Conservation (phyloP, 2,888 invertebrate genomes). For the Platycnemis pennipes region DNA sequence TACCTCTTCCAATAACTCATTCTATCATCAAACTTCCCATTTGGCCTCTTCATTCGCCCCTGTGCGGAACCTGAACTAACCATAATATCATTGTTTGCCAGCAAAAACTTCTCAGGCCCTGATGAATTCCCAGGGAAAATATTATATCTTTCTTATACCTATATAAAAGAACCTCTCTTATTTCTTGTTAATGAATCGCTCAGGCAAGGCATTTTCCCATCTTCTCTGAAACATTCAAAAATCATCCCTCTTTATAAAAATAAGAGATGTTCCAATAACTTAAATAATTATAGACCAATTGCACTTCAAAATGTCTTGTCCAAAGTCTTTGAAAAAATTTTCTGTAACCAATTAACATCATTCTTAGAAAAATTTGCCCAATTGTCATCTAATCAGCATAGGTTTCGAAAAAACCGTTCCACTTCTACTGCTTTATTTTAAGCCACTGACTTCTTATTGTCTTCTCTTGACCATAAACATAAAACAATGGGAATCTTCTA, state of each 20-base stretch:
- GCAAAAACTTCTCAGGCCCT: neutral
- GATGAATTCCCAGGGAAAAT: neutral
- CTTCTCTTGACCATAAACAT: neutral
- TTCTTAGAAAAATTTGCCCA: too few species aligned
- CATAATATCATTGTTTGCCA: neutral
- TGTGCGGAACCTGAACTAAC: neutral
- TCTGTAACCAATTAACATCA: too few species aligned
- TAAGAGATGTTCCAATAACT: neutral
- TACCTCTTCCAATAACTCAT: neutral
- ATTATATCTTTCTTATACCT: neutral
- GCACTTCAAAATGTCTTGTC: too few species aligned
- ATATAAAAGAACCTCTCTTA: neutral
- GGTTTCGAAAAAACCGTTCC: conserved; percentile 1
- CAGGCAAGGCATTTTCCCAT: neutral
- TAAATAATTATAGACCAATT: neutral
- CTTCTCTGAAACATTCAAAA: neutral
- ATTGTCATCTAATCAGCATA: neutral
- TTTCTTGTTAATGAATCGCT: neutral
- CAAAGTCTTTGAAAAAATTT: too few species aligned
- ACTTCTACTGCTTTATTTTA: neutral
- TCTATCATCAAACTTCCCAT: neutral
- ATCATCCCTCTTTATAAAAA: neutral
- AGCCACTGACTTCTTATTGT: neutral
- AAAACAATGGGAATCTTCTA: neutral
- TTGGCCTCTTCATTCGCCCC: neutral